Evolutionary conservation across 2,797 vertebrate species (phyloP), one percentile per base, ranked within the genome.

Genomic region (Halcyon smyrnensis): DNA sequence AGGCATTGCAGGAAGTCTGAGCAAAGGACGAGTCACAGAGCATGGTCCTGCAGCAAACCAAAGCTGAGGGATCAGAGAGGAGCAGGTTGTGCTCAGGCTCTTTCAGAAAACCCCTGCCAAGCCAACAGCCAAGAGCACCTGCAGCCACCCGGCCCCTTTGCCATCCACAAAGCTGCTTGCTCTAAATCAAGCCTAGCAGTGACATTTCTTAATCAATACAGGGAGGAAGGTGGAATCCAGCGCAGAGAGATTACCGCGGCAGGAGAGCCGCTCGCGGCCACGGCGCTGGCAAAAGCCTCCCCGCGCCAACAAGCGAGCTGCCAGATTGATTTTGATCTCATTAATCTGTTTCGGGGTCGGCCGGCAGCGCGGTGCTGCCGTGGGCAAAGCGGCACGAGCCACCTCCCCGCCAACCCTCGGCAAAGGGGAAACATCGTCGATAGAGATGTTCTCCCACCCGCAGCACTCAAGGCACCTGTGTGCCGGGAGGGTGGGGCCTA

Each of bases 301-400:
- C 90, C 70, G 32, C 46, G 11, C 84, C 91, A 93, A 87, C 59
- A 24, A 96, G 68, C 0, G 23, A 93, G 65, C 86, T 94, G 97
- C 93, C 96, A 95, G 83, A 89, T 96, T 96, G 97, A 97, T 96
- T 95, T 57, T 84, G 84, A 94, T 82, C 94, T 96, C 81, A 87
- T 96, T 96, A 93, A 93, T 82, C 86, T 82, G 74, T 78, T 34
- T 28, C 5, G 6, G 81, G 87, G 70, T 70, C 93, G 75, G 84
- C 13, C 32, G 1, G 86, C 80, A 68, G 87, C 34, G 2, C 8
- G 5, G 53, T 54, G 69, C 79, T 59, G 63, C 69, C 4, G 2
- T 27, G 54, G 69, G 91, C 8, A 0, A 50, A 69, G 65, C 5
- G 1, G 37, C 75, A 34, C 1, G 3, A 1, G 6, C n/a, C 3